Conservation (phyloP, 2,797 vertebrate genomes). For the Coranthus polyacanthus region DNA sequence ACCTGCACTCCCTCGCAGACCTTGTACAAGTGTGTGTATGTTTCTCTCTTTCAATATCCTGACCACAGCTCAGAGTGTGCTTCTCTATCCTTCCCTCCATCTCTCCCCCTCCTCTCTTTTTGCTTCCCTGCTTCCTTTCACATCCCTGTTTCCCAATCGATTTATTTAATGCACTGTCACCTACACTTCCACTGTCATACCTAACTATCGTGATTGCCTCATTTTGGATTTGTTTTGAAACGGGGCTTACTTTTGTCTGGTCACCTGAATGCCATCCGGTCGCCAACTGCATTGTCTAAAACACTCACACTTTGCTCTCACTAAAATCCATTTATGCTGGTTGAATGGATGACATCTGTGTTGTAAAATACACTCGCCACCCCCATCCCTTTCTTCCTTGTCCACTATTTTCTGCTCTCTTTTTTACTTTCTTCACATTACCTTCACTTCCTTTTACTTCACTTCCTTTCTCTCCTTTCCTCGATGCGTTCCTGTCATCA, state of each 20-base stretch:
- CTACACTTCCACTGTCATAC: slow-evolving; percentile 4
- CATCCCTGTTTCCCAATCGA: slow-evolving; percentile 35
- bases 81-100: slow-evolving; percentile 78
- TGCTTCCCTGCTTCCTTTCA: slow-evolving; percentile 47
- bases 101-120: slow-evolving; percentile 43
- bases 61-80: slow-evolving; percentile 80
- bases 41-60: slow-evolving; percentile 75
- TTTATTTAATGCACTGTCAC: not conserved
- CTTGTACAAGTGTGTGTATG: slow-evolving; percentile 74
- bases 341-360: slow-evolving; percentile 55
- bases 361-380: slow-evolving; percentile 44
- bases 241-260: slow-evolving; percentile 19
- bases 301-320: slow-evolving; percentile 24
- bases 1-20: slow-evolving; percentile 71
- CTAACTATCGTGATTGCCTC: slow-evolving; percentile 13
- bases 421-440: slow-evolving; percentile 25
- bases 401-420: slow-evolving; percentile 21
- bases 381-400: slow-evolving; percentile 20
- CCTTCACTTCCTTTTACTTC: slow-evolving; percentile 36
- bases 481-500: slow-evolving; percentile 1
- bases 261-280: slow-evolving; percentile 15
- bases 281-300: too few species aligned
- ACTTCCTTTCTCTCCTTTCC: slow-evolving; percentile 24
- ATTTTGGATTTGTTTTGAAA: slow-evolving; percentile 22
- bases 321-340: slow-evolving; percentile 38